Evolutionary conservation across 2,888 invertebrate species (phyloP), one percentile per base, ranked within the genome.

Genomic region (Drosophila falleni): DNA sequence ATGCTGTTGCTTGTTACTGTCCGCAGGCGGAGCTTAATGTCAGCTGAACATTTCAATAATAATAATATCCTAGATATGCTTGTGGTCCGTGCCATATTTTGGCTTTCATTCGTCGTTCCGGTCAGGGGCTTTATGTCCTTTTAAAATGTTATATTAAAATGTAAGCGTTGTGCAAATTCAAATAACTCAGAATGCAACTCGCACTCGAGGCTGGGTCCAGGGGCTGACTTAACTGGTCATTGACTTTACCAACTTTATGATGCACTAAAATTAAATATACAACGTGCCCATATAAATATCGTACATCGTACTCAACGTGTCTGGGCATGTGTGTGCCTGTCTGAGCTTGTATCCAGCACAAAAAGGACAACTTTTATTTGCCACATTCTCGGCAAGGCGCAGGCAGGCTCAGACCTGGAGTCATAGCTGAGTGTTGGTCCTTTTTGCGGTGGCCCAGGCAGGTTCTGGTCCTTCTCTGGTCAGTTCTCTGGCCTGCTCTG

Each of bases 141-240:
- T 85, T 71, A 69, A 82, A 87, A 68, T 78, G 69, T 56, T 70
- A 59, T 74, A 78, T 88, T 64, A 82, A 86, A 79, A 66, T 74
- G 66, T 54, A 68, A 77, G 78, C 69, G 50, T 47, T 82, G 62
- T 73, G 80, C 88, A 87, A 81, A 87, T 74, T 69, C 75, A 78
- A 74, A 78, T 74, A 76, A 69, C 74, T 74, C 58, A 47, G 49
- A 75, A 47, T 35, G 44, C 23, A 44, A 39, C 56, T 29, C 35
- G 19, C 53, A n/a, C n/a, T 56, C 26, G 26, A n/a, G 29, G 55
- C 5, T 10, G 39, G 15, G 64, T 64, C 55, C 64, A 42, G 42
- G 65, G 82, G 89, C 78, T 88, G 83, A 83, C 83, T 86, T 85
- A 89, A 87, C 88, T 89, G 86, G 88, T 88, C 86, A 81, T 89